Evolutionary conservation across 1,140 invertebrate genomes (phyloP).

Genomic region (Limonius californicus): DNA sequence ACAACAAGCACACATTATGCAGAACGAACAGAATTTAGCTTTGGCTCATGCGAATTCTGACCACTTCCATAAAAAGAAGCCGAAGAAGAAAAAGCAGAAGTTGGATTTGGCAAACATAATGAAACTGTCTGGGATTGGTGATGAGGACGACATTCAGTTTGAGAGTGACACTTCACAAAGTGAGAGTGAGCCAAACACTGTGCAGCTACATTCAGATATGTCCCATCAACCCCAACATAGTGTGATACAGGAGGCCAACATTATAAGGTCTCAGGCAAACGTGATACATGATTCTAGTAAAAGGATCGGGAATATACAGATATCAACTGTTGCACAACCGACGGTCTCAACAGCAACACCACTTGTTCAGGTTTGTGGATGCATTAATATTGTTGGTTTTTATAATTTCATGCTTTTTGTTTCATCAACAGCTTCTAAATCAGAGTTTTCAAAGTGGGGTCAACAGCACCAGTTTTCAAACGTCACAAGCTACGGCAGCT

Average conservation of each 20-base stretch:
- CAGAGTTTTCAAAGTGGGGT: slow-evolving; percentile 40
- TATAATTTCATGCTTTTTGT: not conserved
- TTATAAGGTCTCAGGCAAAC: slow-evolving; percentile 24
- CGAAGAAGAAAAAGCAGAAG: slow-evolving; percentile 49
- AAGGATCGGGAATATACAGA: slow-evolving; percentile 42
- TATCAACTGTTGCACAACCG: slow-evolving; percentile 33
- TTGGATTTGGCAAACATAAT: slow-evolving; percentile 56
- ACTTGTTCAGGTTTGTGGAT: slow-evolving; percentile 30
- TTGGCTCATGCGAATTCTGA: not conserved
- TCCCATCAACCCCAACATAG: slow-evolving; percentile 30
- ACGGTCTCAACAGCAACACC: slow-evolving; percentile 34
- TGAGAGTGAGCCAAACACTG: slow-evolving; percentile 40
- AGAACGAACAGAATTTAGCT: not conserved
- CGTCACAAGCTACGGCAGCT: slow-evolving; percentile 28
- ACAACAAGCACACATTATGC: not conserved
- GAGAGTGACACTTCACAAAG: slow-evolving; percentile 45
- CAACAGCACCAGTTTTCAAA: slow-evolving; percentile 37
- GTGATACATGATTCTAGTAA: slow-evolving; percentile 26
- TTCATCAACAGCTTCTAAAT: slow-evolving; percentile 21
- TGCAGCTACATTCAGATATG: slow-evolving; percentile 30
- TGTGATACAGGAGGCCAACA: slow-evolving; percentile 18
- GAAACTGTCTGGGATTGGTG: slow-evolving; percentile 50
- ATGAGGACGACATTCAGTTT: slow-evolving; percentile 46
- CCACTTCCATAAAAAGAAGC: slow-evolving; percentile 36
- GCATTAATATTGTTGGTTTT: slow-evolving; percentile 17